phyloP scores from a whole-genome alignment of 1,140 invertebrate species.

The Leptopilina boulardi region DNA sequence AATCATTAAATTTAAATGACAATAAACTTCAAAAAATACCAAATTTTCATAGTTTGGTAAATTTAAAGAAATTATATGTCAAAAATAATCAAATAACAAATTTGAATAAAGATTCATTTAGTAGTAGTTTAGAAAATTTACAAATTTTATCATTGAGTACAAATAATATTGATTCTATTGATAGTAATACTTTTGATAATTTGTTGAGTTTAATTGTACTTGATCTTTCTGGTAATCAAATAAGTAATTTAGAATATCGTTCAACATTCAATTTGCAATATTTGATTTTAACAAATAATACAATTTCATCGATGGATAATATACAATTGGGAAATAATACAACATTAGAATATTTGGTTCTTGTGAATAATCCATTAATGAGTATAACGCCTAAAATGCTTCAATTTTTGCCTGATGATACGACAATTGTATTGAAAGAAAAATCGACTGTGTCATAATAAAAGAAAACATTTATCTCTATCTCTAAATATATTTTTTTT shows the following conservation, averaged over 20 bases:
- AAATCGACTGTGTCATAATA: too few species aligned
- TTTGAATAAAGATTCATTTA: background rate
- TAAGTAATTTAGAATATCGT: background rate
- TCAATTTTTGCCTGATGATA: background rate
- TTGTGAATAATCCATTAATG: background rate
- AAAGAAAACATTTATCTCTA: too few species aligned
- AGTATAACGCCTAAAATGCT: background rate
- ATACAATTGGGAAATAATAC: background rate
- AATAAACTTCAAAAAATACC: slow-evolving; percentile 4
- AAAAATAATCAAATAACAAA: slow-evolving; percentile 1
- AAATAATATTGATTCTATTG: background rate
- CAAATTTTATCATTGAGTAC: background rate
- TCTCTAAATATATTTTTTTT: too few species aligned
- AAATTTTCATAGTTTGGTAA: slow-evolving; percentile 11
- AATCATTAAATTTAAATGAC: slow-evolving; percentile 1
- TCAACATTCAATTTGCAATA: background rate
- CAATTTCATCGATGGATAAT: background rate
- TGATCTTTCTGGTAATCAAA: slow-evolving; percentile 1
- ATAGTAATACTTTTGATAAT: background rate
- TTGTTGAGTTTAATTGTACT: slow-evolving; percentile 13
- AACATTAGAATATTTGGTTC: slow-evolving; percentile 10
- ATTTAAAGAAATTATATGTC: slow-evolving; percentile 27
- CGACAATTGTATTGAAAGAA: background rate
- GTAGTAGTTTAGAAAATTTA: background rate
- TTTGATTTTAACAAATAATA: background rate